Conservation (phyloP, 2,888 invertebrate species). For the Clivina fossor region DNA sequence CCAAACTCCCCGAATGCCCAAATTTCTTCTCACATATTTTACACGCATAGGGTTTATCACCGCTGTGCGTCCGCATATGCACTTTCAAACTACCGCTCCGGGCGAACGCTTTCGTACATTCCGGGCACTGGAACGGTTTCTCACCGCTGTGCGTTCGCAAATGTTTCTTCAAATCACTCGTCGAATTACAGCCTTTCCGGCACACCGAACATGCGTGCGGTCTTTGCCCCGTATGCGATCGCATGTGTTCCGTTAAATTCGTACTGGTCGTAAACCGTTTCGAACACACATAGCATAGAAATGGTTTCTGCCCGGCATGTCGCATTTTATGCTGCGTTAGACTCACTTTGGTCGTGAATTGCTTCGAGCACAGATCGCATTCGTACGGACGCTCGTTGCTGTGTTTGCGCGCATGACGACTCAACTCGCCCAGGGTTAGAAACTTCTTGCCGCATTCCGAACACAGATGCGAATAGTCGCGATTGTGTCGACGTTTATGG, state of each 20-base stretch:
- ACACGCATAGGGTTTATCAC: conserved; percentile 36
- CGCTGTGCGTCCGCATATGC: conserved; percentile 35
- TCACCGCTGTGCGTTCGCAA: conserved; percentile 37
- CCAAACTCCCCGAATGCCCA: conserved; percentile 35
- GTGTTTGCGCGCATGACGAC: conserved; percentile 33
- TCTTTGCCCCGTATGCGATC: conserved; percentile 35
- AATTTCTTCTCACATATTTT: conserved; percentile 29
- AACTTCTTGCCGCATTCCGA: conserved; percentile 34
- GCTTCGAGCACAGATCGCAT: conserved; percentile 34
- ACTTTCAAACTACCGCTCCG: conserved; percentile 36
- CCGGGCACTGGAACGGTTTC: conserved; percentile 32
- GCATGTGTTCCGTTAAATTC: conserved; percentile 35
- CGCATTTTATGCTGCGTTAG: conserved; percentile 35
- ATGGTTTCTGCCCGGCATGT: conserved; percentile 35
- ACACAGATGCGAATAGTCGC: conserved; percentile 30
- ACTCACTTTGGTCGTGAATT: conserved; percentile 34
- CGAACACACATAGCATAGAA: conserved; percentile 35
- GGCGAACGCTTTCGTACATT: conserved; percentile 33
- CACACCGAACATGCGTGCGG: conserved; percentile 34
- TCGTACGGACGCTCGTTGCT: conserved; percentile 33
- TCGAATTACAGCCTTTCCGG: conserved; percentile 36
- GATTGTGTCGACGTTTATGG: conserved; percentile 33
- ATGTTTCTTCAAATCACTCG: conserved; percentile 36
- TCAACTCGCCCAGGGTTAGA: conserved; percentile 32
- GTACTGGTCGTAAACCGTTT: conserved; percentile 35